A percentile compares a stretch with the other conserved stretches of the same genome.
Evolutionary conservation across 2,888 invertebrate species (phyloP).

Genomic region (Euzetes globulus): DNA sequence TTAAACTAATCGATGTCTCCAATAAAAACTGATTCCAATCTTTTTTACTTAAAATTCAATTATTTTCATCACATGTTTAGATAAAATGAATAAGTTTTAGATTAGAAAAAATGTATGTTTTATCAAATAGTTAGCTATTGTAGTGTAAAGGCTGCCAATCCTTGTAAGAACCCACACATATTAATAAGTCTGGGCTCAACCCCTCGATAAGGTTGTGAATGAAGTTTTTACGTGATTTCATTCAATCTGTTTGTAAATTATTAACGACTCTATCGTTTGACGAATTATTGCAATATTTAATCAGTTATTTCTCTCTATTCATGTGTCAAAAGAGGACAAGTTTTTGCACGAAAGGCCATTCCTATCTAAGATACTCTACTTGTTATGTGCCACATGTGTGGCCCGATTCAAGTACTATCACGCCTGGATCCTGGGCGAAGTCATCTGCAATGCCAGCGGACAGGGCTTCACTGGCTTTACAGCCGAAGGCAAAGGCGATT

Average conservation of each 20-base stretch:
- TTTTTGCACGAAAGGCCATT: constrained; percentile 32
- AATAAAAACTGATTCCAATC: too few relatives aligned
- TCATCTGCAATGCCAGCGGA: constrained; percentile 88
- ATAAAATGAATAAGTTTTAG: too few relatives aligned
- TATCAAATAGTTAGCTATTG: too few relatives aligned
- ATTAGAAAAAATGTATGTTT: too few relatives aligned
- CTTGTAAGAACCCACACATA: background rate
- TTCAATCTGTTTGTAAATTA: background rate
- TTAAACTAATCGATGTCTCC: too few relatives aligned
- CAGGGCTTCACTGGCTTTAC: constrained; percentile 75
- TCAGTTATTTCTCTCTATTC: background rate
- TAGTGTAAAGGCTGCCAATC: too few relatives aligned
- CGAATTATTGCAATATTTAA: background rate
- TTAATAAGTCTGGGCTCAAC: background rate
- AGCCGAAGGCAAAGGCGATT: constrained; percentile 62
- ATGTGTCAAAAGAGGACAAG: constrained; percentile 26
- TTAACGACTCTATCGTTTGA: background rate
- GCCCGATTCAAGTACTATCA: constrained; percentile 46
- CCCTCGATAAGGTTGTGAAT: background rate
- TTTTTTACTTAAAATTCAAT: background rate
- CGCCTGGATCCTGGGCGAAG: constrained; percentile 65
- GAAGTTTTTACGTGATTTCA: constrained; percentile 8
- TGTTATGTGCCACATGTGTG: constrained; percentile 23
- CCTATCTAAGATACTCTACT: constrained; percentile 24
- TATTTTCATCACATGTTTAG: too few relatives aligned